A percentile compares a stretch with the other conserved stretches of the same genome.
phyloP scores from a whole-genome alignment of 2,888 invertebrate species.

The Nemurella pictetii region DNA sequence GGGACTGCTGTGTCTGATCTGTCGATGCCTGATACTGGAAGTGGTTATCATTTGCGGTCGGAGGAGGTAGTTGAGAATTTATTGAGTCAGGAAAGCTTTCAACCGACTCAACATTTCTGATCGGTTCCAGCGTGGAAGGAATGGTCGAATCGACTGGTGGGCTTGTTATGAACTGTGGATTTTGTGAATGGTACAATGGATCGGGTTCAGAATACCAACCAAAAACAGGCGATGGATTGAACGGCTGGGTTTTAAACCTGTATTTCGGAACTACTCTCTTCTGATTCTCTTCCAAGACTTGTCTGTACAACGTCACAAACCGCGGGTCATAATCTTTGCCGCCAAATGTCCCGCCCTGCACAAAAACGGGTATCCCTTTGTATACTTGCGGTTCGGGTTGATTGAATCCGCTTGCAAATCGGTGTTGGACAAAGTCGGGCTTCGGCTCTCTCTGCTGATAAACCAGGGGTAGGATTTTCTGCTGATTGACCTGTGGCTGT shows the following conservation, averaged over 20 bases:
- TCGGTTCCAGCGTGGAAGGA: background rate
- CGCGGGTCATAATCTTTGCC: slow-evolving; percentile 31
- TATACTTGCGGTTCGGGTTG: background rate
- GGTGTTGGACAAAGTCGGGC: background rate
- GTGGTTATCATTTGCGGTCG: slow-evolving; percentile 47
- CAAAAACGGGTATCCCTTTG: slow-evolving; percentile 33
- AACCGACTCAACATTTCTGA: background rate
- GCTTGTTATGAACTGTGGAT: background rate
- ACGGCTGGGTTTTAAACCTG: background rate
- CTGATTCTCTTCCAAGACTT: slow-evolving; percentile 31
- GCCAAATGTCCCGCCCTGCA: background rate
- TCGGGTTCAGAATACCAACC: slow-evolving; percentile 57
- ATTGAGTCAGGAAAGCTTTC: slow-evolving; percentile 47
- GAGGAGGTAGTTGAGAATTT: slow-evolving; percentile 51
- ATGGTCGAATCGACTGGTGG: background rate
- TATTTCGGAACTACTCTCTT: background rate
- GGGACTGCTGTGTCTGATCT: slow-evolving; percentile 20
- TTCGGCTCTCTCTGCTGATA: background rate
- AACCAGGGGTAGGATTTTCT: background rate
- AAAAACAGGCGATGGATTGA: slow-evolving; percentile 50
- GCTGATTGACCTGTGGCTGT: background rate
- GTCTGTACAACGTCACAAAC: slow-evolving; percentile 33
- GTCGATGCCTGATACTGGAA: slow-evolving; percentile 46
- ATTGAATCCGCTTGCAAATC: background rate
- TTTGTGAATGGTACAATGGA: slow-evolving; percentile 52